phyloP scores from a whole-genome alignment of 2,888 invertebrate genomes.

The Gryllus longicercus region DNA sequence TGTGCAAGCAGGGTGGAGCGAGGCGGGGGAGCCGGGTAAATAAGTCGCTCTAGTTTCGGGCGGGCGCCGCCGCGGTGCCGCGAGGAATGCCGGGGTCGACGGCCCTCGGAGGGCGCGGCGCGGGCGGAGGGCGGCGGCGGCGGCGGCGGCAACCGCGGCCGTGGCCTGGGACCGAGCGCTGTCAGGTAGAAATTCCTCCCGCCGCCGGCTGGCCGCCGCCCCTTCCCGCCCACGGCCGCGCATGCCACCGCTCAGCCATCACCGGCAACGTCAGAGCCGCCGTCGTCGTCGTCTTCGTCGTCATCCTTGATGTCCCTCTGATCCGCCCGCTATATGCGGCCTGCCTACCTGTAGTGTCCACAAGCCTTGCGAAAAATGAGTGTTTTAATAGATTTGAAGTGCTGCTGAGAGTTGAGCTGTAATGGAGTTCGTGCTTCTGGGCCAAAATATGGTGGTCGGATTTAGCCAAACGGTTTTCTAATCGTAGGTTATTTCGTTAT shows the following conservation, averaged over 20 bases:
- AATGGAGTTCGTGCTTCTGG: no score
- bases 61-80: no score
- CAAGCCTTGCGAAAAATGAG: no score
- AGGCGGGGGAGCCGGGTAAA: no score
- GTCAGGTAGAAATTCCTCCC: conserved; percentile 9
- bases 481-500: no score
- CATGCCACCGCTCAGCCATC: neutral
- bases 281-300: neutral
- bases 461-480: no score
- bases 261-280: neutral
- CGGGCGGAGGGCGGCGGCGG: neutral
- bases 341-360: no score
- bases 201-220: neutral
- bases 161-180: neutral
- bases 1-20: no score
- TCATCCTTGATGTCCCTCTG: neutral
- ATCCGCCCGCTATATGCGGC: neutral
- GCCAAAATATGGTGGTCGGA: no score
- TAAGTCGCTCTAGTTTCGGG: no score
- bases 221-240: neutral
- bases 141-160: neutral
- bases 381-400: no score
- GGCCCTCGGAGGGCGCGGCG: neutral
- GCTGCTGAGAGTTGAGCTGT: no score
- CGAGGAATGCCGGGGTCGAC: neutral